A percentile compares a stretch with the other conserved stretches of the same genome.
Evolutionary conservation across 2,888 invertebrate genomes (phyloP).

Genomic region (Pelosia muscerda): DNA sequence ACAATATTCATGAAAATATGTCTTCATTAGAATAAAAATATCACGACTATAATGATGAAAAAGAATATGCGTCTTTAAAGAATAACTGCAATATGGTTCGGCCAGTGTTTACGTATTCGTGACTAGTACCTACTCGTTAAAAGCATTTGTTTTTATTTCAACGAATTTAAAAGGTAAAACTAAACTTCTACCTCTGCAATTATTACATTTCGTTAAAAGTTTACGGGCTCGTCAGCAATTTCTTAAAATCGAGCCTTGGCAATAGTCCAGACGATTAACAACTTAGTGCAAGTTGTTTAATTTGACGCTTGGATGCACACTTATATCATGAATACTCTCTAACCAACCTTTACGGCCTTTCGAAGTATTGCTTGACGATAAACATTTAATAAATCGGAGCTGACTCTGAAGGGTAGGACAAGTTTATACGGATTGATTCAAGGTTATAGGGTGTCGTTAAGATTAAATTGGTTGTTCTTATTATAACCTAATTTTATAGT

Average conservation of each 20-base stretch:
- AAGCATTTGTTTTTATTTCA: constrained; percentile 1
- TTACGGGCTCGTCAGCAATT: constrained; percentile 67
- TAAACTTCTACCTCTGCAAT: constrained; percentile 41
- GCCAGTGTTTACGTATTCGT: neutral
- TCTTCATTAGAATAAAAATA: neutral
- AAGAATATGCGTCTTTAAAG: neutral
- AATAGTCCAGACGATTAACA: constrained; percentile 77
- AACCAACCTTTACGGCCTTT: neutral
- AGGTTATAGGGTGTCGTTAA: neutral
- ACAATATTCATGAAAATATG: neutral
- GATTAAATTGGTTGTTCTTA: neutral
- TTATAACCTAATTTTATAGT: too few species aligned
- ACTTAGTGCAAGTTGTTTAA: constrained; percentile 80
- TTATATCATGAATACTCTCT: constrained; percentile 43
- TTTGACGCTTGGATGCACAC: constrained; percentile 74
- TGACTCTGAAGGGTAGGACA: constrained; percentile 10
- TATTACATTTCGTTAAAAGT: constrained; percentile 44
- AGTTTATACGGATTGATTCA: constrained; percentile 11
- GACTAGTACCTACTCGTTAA: neutral
- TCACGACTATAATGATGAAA: neutral
- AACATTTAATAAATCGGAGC: constrained; percentile 33
- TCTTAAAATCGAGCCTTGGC: constrained; percentile 78
- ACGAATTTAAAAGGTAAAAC: constrained; percentile 24
- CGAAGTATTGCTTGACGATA: constrained; percentile 36
- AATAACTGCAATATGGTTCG: neutral